These are phyloP conservation scores for Brachionus rotundiformis DNA, from an alignment of 1,140 invertebrate species.

Conservation along the genomic window DNA sequence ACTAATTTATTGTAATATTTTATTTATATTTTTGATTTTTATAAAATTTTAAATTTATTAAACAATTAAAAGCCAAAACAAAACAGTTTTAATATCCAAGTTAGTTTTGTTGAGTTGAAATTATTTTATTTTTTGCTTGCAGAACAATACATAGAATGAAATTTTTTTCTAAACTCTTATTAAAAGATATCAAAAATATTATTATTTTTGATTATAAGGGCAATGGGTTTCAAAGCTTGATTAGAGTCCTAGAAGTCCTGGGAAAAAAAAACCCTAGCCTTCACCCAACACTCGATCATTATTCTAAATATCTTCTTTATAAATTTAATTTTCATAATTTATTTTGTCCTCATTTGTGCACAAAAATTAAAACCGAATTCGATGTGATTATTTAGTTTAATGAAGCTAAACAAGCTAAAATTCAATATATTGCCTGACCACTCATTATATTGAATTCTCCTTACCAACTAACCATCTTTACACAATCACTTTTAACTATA, in stretches of 20 bases:
- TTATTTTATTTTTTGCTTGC: neutral
- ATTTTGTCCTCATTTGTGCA: constrained; percentile 13
- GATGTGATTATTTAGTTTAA: neutral
- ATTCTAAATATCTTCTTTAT: neutral
- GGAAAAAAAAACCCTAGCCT: neutral
- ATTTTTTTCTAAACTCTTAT: neutral
- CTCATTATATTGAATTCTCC: neutral
- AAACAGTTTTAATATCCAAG: neutral
- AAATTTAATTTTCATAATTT: constrained; percentile 7
- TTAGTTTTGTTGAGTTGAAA: neutral
- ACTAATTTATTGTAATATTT: no score
- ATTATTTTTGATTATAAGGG: neutral
- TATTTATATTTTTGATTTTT: no score
- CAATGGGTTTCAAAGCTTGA: neutral
- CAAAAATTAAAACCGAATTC: neutral
- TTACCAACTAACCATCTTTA: no score
- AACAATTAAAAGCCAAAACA: neutral
- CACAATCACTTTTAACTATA: neutral
- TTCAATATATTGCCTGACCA: neutral
- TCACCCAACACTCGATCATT: neutral
- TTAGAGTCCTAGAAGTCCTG: neutral
- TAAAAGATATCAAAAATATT: no score
- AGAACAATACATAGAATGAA: neutral
- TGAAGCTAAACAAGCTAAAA: neutral
- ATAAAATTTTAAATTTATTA: neutral